Percentiles rank a stretch among this genome's conserved stretches.
Conservation (phyloP, 2,113 vertebrate species). For the Siphamia tubifer region DNA sequence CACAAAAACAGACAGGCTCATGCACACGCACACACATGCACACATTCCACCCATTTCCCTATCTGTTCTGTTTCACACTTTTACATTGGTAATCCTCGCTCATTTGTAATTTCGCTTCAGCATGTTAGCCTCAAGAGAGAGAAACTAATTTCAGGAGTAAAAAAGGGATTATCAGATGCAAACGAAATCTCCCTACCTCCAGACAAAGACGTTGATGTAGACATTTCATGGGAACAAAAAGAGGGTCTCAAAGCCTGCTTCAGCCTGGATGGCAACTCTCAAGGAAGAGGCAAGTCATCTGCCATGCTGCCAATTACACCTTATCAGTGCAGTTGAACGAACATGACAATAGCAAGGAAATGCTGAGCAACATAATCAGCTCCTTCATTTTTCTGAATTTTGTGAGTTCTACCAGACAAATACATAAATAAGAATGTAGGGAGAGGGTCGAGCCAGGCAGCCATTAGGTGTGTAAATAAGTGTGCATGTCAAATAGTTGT, state of each 20-base stretch:
- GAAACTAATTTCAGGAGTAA: conserved; percentile 67
- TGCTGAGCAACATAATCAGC: conserved; percentile 58
- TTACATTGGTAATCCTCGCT: conserved; percentile 69
- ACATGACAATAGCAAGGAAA: conserved; percentile 61
- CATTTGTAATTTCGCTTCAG: conserved; percentile 61
- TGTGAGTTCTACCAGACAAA: conserved; percentile 27
- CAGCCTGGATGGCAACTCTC: conserved; percentile 59
- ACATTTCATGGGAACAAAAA: conserved; percentile 64
- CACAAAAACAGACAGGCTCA: conserved; percentile 26
- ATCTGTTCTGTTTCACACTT: conserved; percentile 62
- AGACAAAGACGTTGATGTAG: conserved; percentile 70
- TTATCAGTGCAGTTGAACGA: conserved; percentile 59
- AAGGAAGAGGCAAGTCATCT: conserved; percentile 55
- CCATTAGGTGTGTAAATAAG: conserved; percentile 2
- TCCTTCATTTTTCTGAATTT: conserved; percentile 27
- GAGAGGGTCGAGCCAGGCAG: background rate
- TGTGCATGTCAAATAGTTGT: background rate
- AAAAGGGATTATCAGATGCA: conserved; percentile 70
- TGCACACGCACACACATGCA: background rate
- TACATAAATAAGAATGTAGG: conserved; percentile 19
- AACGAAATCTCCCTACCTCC: conserved; percentile 63
- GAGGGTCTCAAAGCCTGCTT: conserved; percentile 37
- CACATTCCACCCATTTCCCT: conserved; percentile 41
- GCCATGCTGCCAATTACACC: conserved; percentile 67
- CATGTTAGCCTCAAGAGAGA: conserved; percentile 55